Base-by-base conservation (phyloP, 1,140 invertebrate genomes). In the Plectrocnemia conspersa region DNA sequence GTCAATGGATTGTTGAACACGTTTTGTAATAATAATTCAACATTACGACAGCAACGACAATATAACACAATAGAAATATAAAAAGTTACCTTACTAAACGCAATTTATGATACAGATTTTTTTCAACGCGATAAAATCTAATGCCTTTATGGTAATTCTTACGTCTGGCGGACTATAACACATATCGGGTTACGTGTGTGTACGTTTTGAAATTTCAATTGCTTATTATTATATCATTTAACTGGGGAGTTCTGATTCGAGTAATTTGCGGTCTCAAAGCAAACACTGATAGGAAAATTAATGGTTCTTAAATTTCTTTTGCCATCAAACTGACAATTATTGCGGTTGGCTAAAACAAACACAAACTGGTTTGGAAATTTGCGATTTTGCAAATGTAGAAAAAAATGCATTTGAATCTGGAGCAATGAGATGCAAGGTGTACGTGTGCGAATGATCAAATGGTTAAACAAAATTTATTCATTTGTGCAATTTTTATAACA, bases 231-330 rank as follows among this genome's bases (percentile, higher is more conserved):
- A 9, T 13, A 33, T 13, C n/a, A 33, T 33, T 33, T 33, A 11
- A 33, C 9, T 33, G 16, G 32, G 11, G 16, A 33, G n/a, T 13
- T 15, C 32, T 33, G 16, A 2, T 35, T 15, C 32, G 16, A 25
- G 23, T 13, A 45, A 45, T 45, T 45, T 45, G 42, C 24, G 42
- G 42, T 45, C 22, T 45, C 18, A 45, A 45, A 45, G 29, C 42
- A 45, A 45, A 45, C 42, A 45, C 4, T 25, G 42, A 19, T 45
- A 7, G 11, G n/a, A 35, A 15, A 40, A 40, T 18, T 40, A 40
- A 40, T 19, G 16, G 36, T 40, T 40, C n/a, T n/a, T 18, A 40
- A 15, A 40, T 40, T 40, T 40, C 36, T 40, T 23, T 23, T 21
- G 18, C 15, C 4, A 13, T 15, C n/a, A n/a, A n/a, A n/a, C n/a